Base-by-base conservation (phyloP, 2,888 invertebrate genomes). In the Steinernema carpocapsae region DNA sequence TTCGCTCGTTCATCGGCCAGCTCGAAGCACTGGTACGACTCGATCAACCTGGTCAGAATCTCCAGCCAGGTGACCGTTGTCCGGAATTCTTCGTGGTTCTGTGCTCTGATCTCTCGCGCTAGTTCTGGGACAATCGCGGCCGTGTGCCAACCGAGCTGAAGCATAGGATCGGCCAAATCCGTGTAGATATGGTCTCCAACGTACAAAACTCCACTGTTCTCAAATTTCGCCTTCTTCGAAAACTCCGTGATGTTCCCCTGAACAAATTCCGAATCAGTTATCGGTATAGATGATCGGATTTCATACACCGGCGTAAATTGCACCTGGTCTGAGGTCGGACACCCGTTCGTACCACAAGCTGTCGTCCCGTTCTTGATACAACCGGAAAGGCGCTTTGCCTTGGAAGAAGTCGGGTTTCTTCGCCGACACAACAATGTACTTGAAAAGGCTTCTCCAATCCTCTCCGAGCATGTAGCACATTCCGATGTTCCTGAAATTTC, bases 171-270 rank as follows among this genome's bases (percentile, higher is more conserved):
- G 10, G 96, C 97, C 75, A 97, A 91, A 90, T 97, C 97, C 86
- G 93, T 94, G 90, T 96, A 97, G 0, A 97, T 96, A 90, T 97
- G 97, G 90, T 97, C 97, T 0, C 97, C 97, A 89, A 97, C 97
- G 89, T 97, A 97, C 26, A 97, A 89, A 52, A 97, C 96, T 84
- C 94, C 93, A 85, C 94, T 93, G 0, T 95, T 95, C 74, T 91
- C 90, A 95, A 96, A 97, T 0, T 94, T 94, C 0, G 95, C 97
- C 88, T 96, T 90, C 76, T 94, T 92, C 88, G 94, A 94, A 43
- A 97, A 90, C 88, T 94, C 93, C 84, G 93, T 92, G 24, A 97
- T 93, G 48, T 95, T 97, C 0, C 97, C 96, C 94, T 95, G 48
- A 43, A 77, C 64, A 12, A 42, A 14, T 24, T 12, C 22, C 4